Base-by-base conservation (phyloP, 2,888 invertebrate species). In the Tachina fera region DNA sequence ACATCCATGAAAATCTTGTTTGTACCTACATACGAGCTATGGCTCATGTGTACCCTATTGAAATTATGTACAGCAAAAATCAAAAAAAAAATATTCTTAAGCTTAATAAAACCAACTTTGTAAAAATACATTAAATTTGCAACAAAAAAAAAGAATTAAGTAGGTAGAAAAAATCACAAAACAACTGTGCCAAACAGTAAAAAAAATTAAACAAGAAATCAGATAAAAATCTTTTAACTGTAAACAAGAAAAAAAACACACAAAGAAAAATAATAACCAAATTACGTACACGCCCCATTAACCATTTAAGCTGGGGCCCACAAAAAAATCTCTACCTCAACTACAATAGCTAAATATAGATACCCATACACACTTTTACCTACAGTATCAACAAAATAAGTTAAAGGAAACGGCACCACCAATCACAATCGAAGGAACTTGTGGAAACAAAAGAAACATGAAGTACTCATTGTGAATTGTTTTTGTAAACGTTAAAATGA, bases 201-300 rank as follows among this genome's bases (percentile, higher is more conserved):
- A 71, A 60, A 70, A 67, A 83, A 60, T 58, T 60, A 82, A 74
- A 80, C 63, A 83, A 84, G 67, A 83, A 81, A 80, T 83, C 67
- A 75, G 83, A 61, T 84, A 79, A 77, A 80, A 78, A 82, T 82
- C 70, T 68, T 72, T 75, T 77, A 80, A 86, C 79, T 61, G 68
- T 71, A 77, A 79, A 78, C n/a, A 77, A 74, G 9, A 72, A 86
- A 22, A 76, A 76, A 72, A 31, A 31, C 31, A 83, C 31, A 78
- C 9, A 47, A 60, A 60, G 72, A 70, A 53, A 75, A 45, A 53
- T 6, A 80, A 41, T 56, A 43, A 79, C 49, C 9, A 53, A 76
- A 41, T 22, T 11, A 72, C 19, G 51, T 58, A 47, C 75, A 72
- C 86, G 80, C 87, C 83, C 83, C 75, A 83, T 78, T 81, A 65